Evolutionary conservation across 1,140 invertebrate genomes (phyloP).

Genomic region (Aphidius ervi): DNA sequence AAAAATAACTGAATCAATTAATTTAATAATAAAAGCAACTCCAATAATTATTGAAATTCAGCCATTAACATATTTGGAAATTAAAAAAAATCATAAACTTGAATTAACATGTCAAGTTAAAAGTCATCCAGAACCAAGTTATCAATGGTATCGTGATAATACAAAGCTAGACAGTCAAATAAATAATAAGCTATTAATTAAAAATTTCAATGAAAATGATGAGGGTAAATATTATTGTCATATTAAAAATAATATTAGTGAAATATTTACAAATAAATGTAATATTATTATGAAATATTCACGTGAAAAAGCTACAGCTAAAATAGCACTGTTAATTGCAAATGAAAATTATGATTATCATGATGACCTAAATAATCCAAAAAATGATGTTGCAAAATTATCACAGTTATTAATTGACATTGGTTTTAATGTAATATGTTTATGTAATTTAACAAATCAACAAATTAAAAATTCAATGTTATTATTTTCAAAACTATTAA

Average conservation of each 20-base stretch:
- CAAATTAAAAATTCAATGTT: conserved; percentile 43
- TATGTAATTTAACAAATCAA: conserved; percentile 34
- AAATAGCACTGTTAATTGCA: conserved; percentile 45
- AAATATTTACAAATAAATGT: conserved; percentile 31
- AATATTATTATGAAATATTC: conserved; percentile 32
- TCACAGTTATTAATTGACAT: conserved; percentile 38
- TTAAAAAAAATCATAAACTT: conserved; percentile 32
- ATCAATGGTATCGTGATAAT: conserved; percentile 44
- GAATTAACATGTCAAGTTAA: conserved; percentile 33
- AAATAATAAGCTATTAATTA: conserved; percentile 25
- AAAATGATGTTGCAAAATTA: conserved; percentile 41
- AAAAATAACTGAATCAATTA: conserved; percentile 27
- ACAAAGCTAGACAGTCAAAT: conserved; percentile 35
- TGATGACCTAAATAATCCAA: conserved; percentile 34
- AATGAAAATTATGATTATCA: conserved; percentile 41
- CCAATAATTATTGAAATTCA: conserved; percentile 35
- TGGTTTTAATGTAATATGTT: conserved; percentile 43
- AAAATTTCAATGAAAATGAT: conserved; percentile 30
- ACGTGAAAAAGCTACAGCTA: conserved; percentile 37
- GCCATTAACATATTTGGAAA: conserved; percentile 30
- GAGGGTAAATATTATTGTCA: conserved; percentile 42
- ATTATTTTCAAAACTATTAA: conserved; percentile 34
- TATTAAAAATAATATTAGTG: conserved; percentile 32
- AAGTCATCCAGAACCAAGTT: conserved; percentile 34
- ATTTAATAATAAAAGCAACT: conserved; percentile 28